A percentile compares a stretch with the other conserved stretches of the same genome.
Evolutionary conservation across 2,113 vertebrate species (phyloP).

Genomic region (Lophochroa leadbeateri): DNA sequence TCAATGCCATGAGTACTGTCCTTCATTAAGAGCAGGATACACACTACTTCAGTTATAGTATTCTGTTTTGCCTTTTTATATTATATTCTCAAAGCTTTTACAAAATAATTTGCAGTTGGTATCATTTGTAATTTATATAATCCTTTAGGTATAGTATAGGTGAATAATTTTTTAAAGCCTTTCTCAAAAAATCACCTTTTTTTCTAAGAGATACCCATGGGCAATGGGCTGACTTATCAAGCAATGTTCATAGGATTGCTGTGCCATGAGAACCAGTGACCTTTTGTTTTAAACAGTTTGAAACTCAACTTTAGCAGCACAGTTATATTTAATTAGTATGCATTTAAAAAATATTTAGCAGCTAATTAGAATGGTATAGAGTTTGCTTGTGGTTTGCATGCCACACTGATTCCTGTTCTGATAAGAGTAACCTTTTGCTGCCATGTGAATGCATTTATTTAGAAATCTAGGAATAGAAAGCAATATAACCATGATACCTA

Average conservation of each 20-base stretch:
- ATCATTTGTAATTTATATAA: background rate
- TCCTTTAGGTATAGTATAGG: background rate
- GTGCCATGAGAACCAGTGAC: background rate
- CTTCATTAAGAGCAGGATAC: background rate
- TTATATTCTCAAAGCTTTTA: background rate
- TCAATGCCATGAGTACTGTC: fast-evolving
- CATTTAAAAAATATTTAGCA: background rate
- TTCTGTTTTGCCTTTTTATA: background rate
- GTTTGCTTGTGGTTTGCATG: background rate
- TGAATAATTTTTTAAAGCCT: background rate
- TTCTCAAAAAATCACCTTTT: background rate
- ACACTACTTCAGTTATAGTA: background rate
- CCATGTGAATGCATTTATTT: fast-evolving
- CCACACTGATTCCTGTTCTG: background rate
- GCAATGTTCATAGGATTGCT: fast-evolving
- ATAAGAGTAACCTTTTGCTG: background rate
- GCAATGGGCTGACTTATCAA: background rate
- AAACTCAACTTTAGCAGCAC: background rate
- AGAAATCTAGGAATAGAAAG: background rate
- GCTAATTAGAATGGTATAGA: background rate
- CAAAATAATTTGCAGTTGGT: background rate
- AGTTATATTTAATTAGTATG: background rate
- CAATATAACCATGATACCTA: background rate
- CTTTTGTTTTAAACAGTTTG: background rate
- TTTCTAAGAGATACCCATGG: background rate